Evolutionary conservation across 2,113 vertebrate species (phyloP), one percentile per base, ranked within the genome.

Genomic region (Callipepla squamata): DNA sequence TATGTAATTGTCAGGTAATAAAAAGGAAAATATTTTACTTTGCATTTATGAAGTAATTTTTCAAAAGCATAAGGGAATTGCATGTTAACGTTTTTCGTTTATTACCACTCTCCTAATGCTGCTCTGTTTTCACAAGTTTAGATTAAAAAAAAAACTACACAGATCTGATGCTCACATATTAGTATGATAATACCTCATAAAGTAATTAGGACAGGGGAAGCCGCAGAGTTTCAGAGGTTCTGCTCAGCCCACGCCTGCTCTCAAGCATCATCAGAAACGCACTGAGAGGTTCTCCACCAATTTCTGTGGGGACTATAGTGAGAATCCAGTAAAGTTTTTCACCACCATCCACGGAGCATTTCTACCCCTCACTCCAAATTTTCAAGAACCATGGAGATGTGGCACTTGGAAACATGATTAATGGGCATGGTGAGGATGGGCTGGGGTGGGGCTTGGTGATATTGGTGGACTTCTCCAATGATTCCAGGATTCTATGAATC

Each of bases 1-100:
- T 98, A 98, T 98, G 98, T 98, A 98, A 98, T 98, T 98, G 98
- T 98, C 98, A 98, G 98, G 97, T 98, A 98, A 98, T 98, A 98
- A 98, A 98, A 98, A 98, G 97, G 95, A 92, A 97, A 98, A 98
- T 98, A 98, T 98, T 98, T 98, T 98, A 98, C 97, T 98, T 97
- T 97, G 97, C 95, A 94, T 98, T 98, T 98, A 98, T 98, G 97
- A 98, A 98, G 98, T 98, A 97, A 98, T 98, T 98, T 98, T 98
- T 98, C 97, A 97, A 98, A 98, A 98, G 97, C 97, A 97, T 97
- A 97, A 98, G 97, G 98, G 97, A 98, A 98, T 98, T 98, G 97
- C 97, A 97, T 97, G 97, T 97, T 98, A 98, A 98, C 95, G 90
- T 97, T 97, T 97, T 97, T 96, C 89, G 94, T 98, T 98, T 98